These are phyloP conservation scores for Anoplophora glabripennis DNA, from an alignment of 1,140 invertebrate species.

Conservation along the genomic window DNA sequence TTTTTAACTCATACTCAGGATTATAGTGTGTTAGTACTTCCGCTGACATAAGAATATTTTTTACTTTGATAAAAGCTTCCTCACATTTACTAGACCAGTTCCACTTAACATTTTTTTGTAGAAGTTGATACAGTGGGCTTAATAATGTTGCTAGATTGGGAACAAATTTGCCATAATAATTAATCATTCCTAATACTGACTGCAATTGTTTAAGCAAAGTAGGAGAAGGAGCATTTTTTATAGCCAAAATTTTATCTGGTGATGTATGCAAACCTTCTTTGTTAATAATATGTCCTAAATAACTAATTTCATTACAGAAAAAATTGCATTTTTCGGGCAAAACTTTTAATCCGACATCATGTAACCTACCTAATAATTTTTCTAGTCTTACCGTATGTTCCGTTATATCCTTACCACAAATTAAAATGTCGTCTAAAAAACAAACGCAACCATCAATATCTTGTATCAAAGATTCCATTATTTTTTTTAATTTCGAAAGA, in stretches of 20 bases:
- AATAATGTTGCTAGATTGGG: too few relatives aligned
- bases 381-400: conserved; percentile 10
- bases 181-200: too few relatives aligned
- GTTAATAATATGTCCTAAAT: not conserved
- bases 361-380: conserved; percentile 3
- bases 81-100: too few relatives aligned
- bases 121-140: too few relatives aligned
- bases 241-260: conserved; percentile 22
- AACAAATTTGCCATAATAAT: too few relatives aligned
- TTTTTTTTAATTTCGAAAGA: conserved; percentile 13
- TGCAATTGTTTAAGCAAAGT: conserved; percentile 21
- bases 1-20: too few relatives aligned
- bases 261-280: conserved; percentile 38
- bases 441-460: conserved; percentile 26
- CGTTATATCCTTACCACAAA: conserved; percentile 7
- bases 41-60: too few relatives aligned
- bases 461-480: conserved; percentile 35
- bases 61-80: too few relatives aligned
- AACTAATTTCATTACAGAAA: conserved; percentile 3
- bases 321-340: conserved; percentile 10
- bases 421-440: conserved; percentile 31
- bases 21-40: too few relatives aligned
- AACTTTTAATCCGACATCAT: conserved; percentile 15
- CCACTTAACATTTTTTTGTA: too few relatives aligned
- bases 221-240: conserved; percentile 9